Base-by-base conservation (phyloP, 2,113 vertebrate species). In the Parus major region DNA sequence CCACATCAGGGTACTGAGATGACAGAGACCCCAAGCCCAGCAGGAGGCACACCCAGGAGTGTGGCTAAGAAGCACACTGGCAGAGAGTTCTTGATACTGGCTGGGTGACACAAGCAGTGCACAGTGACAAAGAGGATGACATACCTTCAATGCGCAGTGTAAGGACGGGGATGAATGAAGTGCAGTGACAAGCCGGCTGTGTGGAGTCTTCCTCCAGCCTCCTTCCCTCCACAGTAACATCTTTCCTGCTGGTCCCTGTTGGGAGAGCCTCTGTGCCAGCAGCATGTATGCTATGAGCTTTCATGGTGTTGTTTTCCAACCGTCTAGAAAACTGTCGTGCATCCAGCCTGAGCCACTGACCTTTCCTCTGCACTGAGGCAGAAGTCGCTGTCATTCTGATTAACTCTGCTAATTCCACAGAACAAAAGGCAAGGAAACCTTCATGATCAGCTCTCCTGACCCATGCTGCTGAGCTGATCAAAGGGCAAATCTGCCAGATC, bases 301-400 rank as follows among this genome's bases (percentile, higher is more conserved):
- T 85, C 57, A 22, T 2, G 2, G 71, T 76, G 33, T 14, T 93
- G 91, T 91, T 93, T 94, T 82, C 88, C 63, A 82, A 2, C 61
- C 63, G 77, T 82, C 64, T 71, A 49, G 78, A 94, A 88, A 95
- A 87, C 66, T 94, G 87, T 91, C 11, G 1, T 21, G 41, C 66
- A 83, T 87, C 83, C 81, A 94, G 87, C 85, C 93, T 31, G 82
- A 95, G 90, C 70, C 84, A 60, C 81, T 96, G 97, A 97, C 96
- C 96, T 97, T 97, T 96, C 86, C 72, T 87, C 94, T 93, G 94
- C 10, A 3, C 91, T 28, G 77, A 96, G 88, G 90, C 92, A 96
- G 92, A 96, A 97, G 92, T 96, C 7, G 4, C 91, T 97, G 96
- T 97, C 91, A 72, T 85, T 96, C 88, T 91, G 95, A 97, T 97